Base-by-base conservation (phyloP, 2,888 invertebrate genomes). In the Pterostichus niger region DNA sequence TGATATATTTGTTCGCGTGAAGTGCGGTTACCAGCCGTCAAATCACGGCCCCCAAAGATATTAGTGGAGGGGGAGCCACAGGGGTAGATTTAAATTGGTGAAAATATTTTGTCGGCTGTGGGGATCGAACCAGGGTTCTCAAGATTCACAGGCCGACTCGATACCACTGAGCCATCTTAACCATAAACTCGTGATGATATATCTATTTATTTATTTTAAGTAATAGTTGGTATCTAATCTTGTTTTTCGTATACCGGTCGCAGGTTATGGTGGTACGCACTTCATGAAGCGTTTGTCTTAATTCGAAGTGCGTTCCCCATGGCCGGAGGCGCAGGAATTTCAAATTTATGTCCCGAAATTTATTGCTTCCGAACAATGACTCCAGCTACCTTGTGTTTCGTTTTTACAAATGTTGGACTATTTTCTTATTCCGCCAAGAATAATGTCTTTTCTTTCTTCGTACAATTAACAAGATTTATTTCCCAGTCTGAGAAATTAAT, bases 341-440 rank as follows among this genome's bases (percentile, higher is more conserved):
- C 35, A 78, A 79, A 78, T 83, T 83, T 83, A 83, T 71, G 56
- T 71, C 35, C 40, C 15, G 40, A 64, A 79, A 83, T 83, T 83
- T 79, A 83, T 83, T 78, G 71, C 54, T 68, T 78, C 52, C 78
- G 68, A 54, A 83, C 77, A 83, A 83, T 83, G 83, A 78, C 83
- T 79, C 15, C 24, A 79, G 68, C 61, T 68, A 59, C 56, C 17
- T 64, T 79, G 46, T 64, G 56, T 59, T 78, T 56, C 46, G 24
- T 59, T 40, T 59, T 54, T 56, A 59, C 59, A 59, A 59, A 59
- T 59, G 59, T 49, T 33, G 68, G 9, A 52, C 15, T 52, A 49
- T 52, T 52, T 76, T 24, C 54, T 76, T 33, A 35, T 78, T 78
- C 59, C 24, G 17, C 40, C 11, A 59, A 78, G 56, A 78, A 40